Evolutionary conservation across 2,888 invertebrate genomes (phyloP).

Genomic region (Lycaena phlaeas): DNA sequence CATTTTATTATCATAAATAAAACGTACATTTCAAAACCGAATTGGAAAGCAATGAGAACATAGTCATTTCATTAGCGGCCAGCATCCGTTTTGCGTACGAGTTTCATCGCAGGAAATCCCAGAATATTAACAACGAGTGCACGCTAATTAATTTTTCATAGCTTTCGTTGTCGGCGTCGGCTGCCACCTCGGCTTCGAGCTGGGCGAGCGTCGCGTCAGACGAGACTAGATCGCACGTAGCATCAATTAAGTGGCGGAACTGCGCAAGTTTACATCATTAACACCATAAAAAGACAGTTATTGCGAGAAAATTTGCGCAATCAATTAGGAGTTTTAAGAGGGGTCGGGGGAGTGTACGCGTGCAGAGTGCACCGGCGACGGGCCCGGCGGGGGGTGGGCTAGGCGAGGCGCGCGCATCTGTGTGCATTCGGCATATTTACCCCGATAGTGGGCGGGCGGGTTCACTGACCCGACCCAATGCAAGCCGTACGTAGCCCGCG

Average conservation of each 20-base stretch:
- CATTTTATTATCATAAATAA: too few relatives aligned
- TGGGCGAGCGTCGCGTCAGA: conserved; percentile 20
- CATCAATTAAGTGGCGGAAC: conserved; percentile 61
- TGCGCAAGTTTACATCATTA: conserved; percentile 68
- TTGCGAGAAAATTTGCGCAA: conserved; percentile 72
- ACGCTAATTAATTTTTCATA: conserved; percentile 57
- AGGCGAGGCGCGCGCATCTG: conserved; percentile 67
- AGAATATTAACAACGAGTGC: conserved; percentile 21
- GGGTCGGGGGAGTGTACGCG: conserved; percentile 46
- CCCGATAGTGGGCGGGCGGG: conserved; percentile 69
- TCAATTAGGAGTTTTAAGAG: conserved; percentile 72
- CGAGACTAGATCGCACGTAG: conserved; percentile 30
- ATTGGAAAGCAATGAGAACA: too few relatives aligned
- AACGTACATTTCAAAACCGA: too few relatives aligned
- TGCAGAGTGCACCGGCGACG: conserved; percentile 56
- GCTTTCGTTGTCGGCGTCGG: too few relatives aligned
- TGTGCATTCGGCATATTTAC: conserved; percentile 74
- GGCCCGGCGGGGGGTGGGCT: conserved; percentile 26
- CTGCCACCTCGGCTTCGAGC: too few relatives aligned
- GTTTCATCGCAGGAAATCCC: too few relatives aligned
- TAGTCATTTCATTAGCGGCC: too few relatives aligned
- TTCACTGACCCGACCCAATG: conserved; percentile 71
- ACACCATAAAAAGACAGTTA: conserved; percentile 71
- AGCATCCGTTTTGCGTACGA: too few relatives aligned
- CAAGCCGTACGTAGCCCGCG: conserved; percentile 64